Evolutionary conservation across 1,140 invertebrate species (phyloP), one percentile per base, ranked within the genome.

Genomic region (Drosophila pruinosa): DNA sequence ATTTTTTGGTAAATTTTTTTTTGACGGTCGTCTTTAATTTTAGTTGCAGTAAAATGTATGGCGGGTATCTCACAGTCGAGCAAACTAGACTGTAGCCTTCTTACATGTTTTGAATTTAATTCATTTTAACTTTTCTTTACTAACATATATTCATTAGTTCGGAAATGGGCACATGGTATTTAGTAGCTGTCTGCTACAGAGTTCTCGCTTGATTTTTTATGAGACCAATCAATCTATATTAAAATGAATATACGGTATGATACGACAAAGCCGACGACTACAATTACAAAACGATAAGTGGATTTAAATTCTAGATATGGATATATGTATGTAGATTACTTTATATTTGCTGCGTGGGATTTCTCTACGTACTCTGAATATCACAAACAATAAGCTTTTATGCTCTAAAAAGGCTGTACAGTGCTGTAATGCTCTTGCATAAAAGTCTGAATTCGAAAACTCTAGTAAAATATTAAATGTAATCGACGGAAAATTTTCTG

Each of bases 281-380:
- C 53, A 12, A 26, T 58, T 28, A 41, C 22, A 58, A 58, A 58
- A 21, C 17, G 34, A 17, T 39, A 39, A 48, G 8, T 38, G 24
- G 4, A 22, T 39, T 24, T 53, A 17, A 41, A 21, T 54, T 54
- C 14, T 36, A 24, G 12, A 54, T 47, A 47, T 67, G 17, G 17
- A 50, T 14, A 15, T 17, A 65, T 65, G 41, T 65, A 47, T 65
- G 19, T 67, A 58, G 43, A 67, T 38, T 22, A 38, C n/a, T n/a
- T n/a, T 31, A 39, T 15, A 58, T 28, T 43, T 58, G 43, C 34
- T 47, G 17, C 19, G 54, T 24, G 8, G 14, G 3, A 31, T 34
- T 31, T 12, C 19, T 58, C 26, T 52, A 61, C 19, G 19, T 52
- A 61, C 36, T 52, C 19, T 61, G 36, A 19, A 50, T 50, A 14